phyloP scores from a whole-genome alignment of 2,888 invertebrate species.

The Notocelia uddmanniana region DNA sequence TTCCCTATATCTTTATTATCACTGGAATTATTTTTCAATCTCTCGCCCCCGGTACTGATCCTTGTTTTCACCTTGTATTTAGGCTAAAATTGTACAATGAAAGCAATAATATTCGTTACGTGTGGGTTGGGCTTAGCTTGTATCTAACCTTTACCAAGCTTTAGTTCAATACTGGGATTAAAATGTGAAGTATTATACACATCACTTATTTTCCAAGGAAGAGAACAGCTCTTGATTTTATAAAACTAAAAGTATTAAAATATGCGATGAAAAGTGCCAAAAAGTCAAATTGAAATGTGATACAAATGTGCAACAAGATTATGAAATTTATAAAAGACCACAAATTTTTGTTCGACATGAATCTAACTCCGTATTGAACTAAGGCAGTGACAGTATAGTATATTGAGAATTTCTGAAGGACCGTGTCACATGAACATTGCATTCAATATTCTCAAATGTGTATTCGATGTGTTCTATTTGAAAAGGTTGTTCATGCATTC shows the following conservation, averaged over 20 bases:
- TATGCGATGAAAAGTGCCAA: conserved; percentile 21
- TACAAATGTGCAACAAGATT: not conserved
- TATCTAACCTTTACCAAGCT: conserved; percentile 16
- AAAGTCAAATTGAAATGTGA: not conserved
- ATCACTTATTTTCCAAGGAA: not conserved
- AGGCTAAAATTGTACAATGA: conserved; percentile 27
- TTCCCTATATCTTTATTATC: not conserved
- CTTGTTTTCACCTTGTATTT: conserved; percentile 16
- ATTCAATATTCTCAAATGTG: not conserved
- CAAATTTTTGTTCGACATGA: not conserved
- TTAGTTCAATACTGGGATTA: conserved; percentile 22
- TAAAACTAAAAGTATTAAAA: conserved; percentile 3
- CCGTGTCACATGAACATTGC: not conserved
- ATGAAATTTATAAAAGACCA: not conserved
- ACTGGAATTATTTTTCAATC: not conserved
- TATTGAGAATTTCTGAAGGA: not conserved
- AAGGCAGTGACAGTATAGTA: not conserved
- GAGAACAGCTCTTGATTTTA: not conserved
- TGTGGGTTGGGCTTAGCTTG: conserved; percentile 27
- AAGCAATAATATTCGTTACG: conserved; percentile 34
- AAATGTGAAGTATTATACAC: not conserved
- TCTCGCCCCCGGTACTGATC: conserved; percentile 7
- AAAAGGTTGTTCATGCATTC: conserved; percentile 3
- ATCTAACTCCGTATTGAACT: conserved; percentile 18
- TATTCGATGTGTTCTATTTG: not conserved